Percentiles rank a stretch among this genome's conserved stretches.
Evolutionary conservation across 2,113 vertebrate genomes (phyloP).

Genomic region (Ammodytes marinus): DNA sequence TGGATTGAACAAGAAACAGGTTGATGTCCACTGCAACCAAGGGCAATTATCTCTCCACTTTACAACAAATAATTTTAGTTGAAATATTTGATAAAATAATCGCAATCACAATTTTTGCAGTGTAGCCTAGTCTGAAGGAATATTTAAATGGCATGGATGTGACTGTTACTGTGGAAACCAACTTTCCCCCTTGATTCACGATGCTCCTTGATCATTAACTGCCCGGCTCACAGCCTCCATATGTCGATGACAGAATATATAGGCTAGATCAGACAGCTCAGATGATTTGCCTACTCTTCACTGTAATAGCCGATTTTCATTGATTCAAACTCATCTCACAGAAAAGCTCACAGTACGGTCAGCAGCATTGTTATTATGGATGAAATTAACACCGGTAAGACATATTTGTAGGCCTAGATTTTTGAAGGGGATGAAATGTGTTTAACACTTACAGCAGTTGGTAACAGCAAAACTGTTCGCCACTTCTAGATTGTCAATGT

Average conservation of each 20-base stretch:
- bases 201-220: slow-evolving; percentile 16
- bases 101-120: slow-evolving; percentile 29
- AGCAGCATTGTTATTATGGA: background rate
- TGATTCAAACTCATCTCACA: background rate
- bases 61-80: background rate
- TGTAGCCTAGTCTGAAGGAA: slow-evolving; percentile 42
- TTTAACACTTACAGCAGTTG: slow-evolving; percentile 95
- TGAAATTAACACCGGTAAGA: background rate
- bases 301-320: background rate
- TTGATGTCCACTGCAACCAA: background rate
- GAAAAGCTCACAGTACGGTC: background rate
- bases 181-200: slow-evolving; percentile 67
- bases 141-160: slow-evolving; percentile 51
- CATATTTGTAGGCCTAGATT: background rate
- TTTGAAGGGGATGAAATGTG: background rate
- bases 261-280: slow-evolving; percentile 27
- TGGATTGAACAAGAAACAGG: background rate
- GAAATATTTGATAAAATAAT: background rate
- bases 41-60: background rate
- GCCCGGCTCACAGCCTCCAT: slow-evolving; percentile 17
- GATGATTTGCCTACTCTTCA: background rate
- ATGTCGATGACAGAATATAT: slow-evolving; percentile 33
- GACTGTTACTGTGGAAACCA: slow-evolving; percentile 84
- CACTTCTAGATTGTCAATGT: slow-evolving; percentile 99
- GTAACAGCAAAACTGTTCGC: slow-evolving; percentile 99